phyloP scores from a whole-genome alignment of 2,113 vertebrate species.

The Channa maculata region DNA sequence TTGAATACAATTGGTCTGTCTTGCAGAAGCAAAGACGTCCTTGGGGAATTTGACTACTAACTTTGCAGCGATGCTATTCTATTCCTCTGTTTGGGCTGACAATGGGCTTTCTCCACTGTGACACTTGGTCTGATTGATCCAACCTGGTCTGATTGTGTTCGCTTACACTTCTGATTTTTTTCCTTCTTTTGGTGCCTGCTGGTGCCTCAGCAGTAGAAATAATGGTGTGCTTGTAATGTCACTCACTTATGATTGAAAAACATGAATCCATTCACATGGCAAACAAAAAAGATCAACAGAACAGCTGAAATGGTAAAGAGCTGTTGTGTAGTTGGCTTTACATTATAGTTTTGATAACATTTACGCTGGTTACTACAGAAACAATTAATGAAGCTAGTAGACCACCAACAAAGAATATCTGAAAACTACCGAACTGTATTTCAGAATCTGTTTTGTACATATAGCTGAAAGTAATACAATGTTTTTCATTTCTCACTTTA shows the following conservation, averaged over 20 bases:
- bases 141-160: constrained; percentile 22
- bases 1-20: constrained; percentile 88
- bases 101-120: constrained; percentile 85
- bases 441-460: too few species aligned
- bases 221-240: neutral
- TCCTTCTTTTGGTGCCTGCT: too few species aligned
- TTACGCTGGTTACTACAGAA: too few species aligned
- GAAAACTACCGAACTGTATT: too few species aligned
- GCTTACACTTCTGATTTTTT: too few species aligned
- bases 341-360: too few species aligned
- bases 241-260: neutral
- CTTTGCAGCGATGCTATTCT: constrained; percentile 90
- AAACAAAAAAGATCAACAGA: neutral
- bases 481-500: too few species aligned
- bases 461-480: too few species aligned
- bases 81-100: constrained; percentile 91
- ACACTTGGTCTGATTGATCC: constrained; percentile 50
- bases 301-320: neutral
- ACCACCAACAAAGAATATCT: too few species aligned
- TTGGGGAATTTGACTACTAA: constrained; percentile 99
- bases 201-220: neutral
- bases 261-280: neutral
- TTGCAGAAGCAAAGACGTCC: constrained; percentile 94
- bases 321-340: too few species aligned
- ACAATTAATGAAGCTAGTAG: too few species aligned